Percentiles rank a stretch among this genome's conserved stretches.
These are phyloP conservation scores for Tympanuchus pallidicinctus DNA, from an alignment of 2,113 vertebrate species.

Conservation along the genomic window DNA sequence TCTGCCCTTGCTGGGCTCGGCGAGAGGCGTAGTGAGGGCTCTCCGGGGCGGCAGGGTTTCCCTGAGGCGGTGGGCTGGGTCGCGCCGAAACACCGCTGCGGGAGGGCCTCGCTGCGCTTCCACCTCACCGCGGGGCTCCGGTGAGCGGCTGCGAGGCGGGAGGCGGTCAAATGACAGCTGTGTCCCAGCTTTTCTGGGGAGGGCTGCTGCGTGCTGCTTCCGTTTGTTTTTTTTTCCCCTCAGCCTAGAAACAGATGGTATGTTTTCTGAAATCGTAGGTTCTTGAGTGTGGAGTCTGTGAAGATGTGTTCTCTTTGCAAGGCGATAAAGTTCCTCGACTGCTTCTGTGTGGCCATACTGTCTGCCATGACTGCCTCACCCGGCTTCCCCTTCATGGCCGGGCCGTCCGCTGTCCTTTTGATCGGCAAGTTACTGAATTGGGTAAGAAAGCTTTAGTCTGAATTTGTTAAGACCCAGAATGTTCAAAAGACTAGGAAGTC, in stretches of 20 bases:
- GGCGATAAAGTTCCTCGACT: constrained; percentile 97
- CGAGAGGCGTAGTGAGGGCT: accelerated
- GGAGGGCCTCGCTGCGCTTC: background rate
- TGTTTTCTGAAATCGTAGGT: constrained; percentile 79
- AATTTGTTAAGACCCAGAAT: background rate
- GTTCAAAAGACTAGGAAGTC: background rate
- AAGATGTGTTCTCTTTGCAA: constrained; percentile 97
- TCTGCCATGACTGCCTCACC: constrained; percentile 96
- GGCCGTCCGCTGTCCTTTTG: constrained; percentile 96
- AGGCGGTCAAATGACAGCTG: too few species aligned
- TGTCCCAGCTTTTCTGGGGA: too few species aligned
- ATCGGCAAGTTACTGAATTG: constrained; percentile 95
- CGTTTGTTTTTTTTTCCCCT: background rate
- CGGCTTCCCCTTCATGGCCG: constrained; percentile 93
- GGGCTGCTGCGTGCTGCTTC: background rate
- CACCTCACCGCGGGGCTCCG: background rate
- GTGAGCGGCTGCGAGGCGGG: too few species aligned
- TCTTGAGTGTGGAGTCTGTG: constrained; percentile 96
- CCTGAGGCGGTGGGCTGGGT: accelerated
- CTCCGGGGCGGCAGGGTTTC: accelerated
- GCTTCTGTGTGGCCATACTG: constrained; percentile 94
- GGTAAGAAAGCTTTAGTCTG: constrained; percentile 76
- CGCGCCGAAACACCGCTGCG: background rate
- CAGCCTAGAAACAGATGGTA: background rate
- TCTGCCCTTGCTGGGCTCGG: too few species aligned